phyloP scores from a whole-genome alignment of 2,113 vertebrate species.

The Megaceryle torquata region DNA sequence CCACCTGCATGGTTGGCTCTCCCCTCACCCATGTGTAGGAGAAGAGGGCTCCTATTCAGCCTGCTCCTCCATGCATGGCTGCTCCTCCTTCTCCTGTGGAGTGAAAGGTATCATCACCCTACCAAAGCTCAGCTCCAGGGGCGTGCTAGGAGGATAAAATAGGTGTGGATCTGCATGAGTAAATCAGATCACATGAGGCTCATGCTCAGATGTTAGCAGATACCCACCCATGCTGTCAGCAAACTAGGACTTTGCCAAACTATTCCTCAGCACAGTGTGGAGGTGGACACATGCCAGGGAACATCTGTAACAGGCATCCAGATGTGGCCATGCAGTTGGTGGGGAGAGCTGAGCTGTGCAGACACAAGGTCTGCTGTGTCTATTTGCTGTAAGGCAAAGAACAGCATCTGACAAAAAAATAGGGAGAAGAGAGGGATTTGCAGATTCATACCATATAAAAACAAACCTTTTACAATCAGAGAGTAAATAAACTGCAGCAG shows the following conservation, averaged over 20 bases:
- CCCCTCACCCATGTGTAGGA: background rate
- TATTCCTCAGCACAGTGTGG: background rate
- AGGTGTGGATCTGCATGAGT: fast-evolving
- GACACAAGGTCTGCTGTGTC: background rate
- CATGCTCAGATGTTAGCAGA: background rate
- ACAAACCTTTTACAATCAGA: background rate
- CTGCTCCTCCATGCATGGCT: fast-evolving
- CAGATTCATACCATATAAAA: background rate
- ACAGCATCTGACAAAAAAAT: background rate
- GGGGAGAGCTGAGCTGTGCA: background rate
- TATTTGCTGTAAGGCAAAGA: background rate
- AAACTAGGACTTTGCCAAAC: background rate
- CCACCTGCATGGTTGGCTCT: fast-evolving
- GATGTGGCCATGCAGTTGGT: background rate
- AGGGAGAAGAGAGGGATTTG: background rate
- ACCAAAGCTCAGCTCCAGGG: background rate
- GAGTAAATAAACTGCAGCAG: background rate
- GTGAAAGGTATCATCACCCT: no score
- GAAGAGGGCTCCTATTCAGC: background rate
- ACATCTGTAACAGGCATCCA: background rate
- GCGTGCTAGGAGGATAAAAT: fast-evolving
- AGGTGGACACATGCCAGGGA: background rate
- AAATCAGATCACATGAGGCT: fast-evolving
- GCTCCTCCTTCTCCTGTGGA: background rate
- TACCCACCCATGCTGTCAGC: background rate